These are phyloP conservation scores for Marasmarcha lunaedactyla DNA, from an alignment of 2,888 invertebrate species.

Conservation along the genomic window DNA sequence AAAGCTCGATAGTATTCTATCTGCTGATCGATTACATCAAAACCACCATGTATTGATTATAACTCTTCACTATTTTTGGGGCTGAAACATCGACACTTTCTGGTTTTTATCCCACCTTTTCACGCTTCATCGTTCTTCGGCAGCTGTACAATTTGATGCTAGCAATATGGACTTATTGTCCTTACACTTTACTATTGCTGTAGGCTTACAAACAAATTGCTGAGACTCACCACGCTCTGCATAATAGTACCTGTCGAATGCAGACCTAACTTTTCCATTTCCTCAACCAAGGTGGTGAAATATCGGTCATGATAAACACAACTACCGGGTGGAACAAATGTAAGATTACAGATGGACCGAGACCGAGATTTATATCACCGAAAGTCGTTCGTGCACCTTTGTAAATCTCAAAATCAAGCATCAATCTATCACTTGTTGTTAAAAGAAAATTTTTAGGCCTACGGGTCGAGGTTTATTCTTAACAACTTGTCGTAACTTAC, in stretches of 20 bases:
- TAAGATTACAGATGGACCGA: constrained; percentile 15
- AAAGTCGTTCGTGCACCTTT: constrained; percentile 4
- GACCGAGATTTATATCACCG: constrained; percentile 7
- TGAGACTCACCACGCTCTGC: too few species aligned
- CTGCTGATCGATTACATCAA: constrained; percentile 17
- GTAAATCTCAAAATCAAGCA: constrained; percentile 15
- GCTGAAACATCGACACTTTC: constrained; percentile 13
- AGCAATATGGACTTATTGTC: constrained; percentile 12
- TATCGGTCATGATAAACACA: constrained; percentile 14
- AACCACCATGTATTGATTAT: constrained; percentile 16
- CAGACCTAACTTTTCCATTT: constrained; percentile 10
- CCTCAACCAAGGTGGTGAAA: constrained; percentile 13
- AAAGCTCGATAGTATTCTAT: constrained; percentile 21
- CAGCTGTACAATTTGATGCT: too few species aligned
- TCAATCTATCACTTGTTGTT: constrained; percentile 16
- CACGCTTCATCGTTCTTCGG: constrained; percentile 9
- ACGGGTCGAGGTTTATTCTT: constrained; percentile 15
- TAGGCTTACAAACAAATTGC: constrained; percentile 6
- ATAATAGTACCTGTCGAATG: constrained; percentile 13
- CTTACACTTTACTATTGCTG: constrained; percentile 10
- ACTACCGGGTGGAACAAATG: constrained; percentile 15
- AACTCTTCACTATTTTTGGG: constrained; percentile 15
- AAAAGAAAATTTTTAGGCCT: constrained; percentile 16
- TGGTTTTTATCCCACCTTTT: constrained; percentile 17
- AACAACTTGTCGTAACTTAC: constrained; percentile 15